Percentiles rank a stretch among this genome's conserved stretches.
phyloP scores from a whole-genome alignment of 2,888 invertebrate species.

The Oxytorus armatus region DNA sequence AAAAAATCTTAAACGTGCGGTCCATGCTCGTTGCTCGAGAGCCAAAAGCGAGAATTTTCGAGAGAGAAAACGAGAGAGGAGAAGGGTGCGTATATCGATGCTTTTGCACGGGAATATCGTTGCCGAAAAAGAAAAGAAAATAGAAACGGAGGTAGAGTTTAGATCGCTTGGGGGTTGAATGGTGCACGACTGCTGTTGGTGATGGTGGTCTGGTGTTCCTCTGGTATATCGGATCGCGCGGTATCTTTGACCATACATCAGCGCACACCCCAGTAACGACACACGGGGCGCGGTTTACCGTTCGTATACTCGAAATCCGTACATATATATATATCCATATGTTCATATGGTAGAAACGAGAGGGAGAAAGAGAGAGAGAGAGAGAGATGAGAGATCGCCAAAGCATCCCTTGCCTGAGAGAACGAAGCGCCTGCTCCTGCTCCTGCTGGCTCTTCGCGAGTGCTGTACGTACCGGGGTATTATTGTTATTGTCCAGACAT shows the following conservation, averaged over 20 bases:
- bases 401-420: conserved; percentile 35
- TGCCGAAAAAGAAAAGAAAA: conserved; percentile 22
- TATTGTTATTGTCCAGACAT: not conserved
- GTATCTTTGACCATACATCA: conserved; percentile 73
- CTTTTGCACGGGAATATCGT: conserved; percentile 48
- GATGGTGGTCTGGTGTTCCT: conserved; percentile 45
- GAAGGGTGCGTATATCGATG: conserved; percentile 42
- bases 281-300: conserved; percentile 65
- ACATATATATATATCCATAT: conserved; percentile 13
- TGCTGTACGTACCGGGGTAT: not conserved
- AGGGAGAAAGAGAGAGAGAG: not conserved
- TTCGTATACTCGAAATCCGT: conserved; percentile 54
- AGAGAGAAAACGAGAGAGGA: not conserved
- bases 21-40: conserved; percentile 19
- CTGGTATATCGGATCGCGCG: conserved; percentile 48
- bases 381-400: conserved; percentile 40
- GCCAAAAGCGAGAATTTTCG: conserved; percentile 27
- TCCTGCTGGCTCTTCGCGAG: conserved; percentile 37
- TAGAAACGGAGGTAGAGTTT: conserved; percentile 6
- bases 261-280: conserved; percentile 65
- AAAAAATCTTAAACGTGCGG: not conserved
- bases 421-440: conserved; percentile 34
- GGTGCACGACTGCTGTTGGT: conserved; percentile 51
- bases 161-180: conserved; percentile 56
- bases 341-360: conserved; percentile 14